Evolutionary conservation across 2,888 invertebrate genomes (phyloP).

Genomic region (Leptura quadrifasciata): DNA sequence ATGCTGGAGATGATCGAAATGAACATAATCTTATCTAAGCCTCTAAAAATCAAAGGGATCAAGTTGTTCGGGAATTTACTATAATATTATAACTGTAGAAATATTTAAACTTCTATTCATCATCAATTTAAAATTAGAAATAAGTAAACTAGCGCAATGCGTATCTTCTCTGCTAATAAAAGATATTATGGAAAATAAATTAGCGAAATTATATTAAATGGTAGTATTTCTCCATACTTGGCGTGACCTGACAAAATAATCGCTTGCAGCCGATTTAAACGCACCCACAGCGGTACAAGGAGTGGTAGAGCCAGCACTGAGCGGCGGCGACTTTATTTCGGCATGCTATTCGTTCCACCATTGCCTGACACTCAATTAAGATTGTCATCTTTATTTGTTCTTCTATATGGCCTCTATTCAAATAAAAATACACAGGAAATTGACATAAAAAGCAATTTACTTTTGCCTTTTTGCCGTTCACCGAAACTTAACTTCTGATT

Average conservation of each 20-base stretch:
- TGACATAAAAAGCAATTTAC: slow-evolving; percentile 7
- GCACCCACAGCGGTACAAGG: not conserved
- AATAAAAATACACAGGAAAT: slow-evolving; percentile 9
- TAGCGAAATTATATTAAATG: not conserved
- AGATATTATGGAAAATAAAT: slow-evolving; percentile 1
- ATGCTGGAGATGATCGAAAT: too few species aligned
- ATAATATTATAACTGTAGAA: too few species aligned
- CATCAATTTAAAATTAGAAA: not conserved
- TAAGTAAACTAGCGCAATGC: not conserved
- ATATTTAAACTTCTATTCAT: too few species aligned
- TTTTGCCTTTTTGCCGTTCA: slow-evolving; percentile 1
- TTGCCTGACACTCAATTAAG: slow-evolving; percentile 17
- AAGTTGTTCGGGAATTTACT: too few species aligned
- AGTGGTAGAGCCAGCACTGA: slow-evolving; percentile 8
- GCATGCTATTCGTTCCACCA: slow-evolving; percentile 14
- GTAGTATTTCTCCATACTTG: not conserved
- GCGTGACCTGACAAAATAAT: slow-evolving; percentile 8
- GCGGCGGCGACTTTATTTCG: not conserved
- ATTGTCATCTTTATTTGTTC: slow-evolving; percentile 14
- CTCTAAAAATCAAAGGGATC: too few species aligned
- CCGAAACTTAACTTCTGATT: not conserved
- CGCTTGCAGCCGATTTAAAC: slow-evolving; percentile 1
- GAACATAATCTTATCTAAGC: too few species aligned
- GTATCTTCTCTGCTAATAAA: not conserved
- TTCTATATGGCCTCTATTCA: slow-evolving; percentile 9